Evolutionary conservation across 2,113 vertebrate genomes (phyloP), one percentile per base, ranked within the genome.

Genomic region (Archilochus colubris): DNA sequence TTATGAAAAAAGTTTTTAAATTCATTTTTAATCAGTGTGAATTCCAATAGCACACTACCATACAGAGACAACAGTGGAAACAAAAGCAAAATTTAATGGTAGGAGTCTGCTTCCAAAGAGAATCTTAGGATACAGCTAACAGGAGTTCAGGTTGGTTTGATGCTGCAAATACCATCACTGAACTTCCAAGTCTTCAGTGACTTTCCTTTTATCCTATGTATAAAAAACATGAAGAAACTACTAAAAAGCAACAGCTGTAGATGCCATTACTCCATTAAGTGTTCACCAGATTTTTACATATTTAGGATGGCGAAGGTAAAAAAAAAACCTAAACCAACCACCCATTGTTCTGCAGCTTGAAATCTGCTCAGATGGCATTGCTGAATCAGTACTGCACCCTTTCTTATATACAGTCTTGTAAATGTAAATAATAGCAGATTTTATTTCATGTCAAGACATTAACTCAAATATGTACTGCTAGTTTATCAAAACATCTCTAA

Each of bases 301-400:
- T 67, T 51, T 36, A 9, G 6, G 3, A 14, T 17, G 7, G 0
- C 44, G 25, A 5, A 10, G 12, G 2, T 14, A 24, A 13, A 13
- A 40, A 40, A 40, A 55, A 40, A n/a, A 25, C 12, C 44, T 9
- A 3, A 50, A 50, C 7, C 21, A 50, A 22, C 24, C 27, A 46
- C 6, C 27, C 11, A n/a, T 9, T 57, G 10, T 48, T 87, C 23
- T 72, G 15, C 21, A 63, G 10, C 48, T 70, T 55, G 20, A 68
- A 72, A 75, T 55, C 21, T 50, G 23, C 63, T 70, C 43, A 64
- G 33, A 64, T 19, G 36, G 31, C 10, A 46, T 28, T 48, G 46
- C 18, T 62, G 24, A 84, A 66, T 12, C 16, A 40, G 30, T 48
- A 74, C 3, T 36, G 36, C 2, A 3, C 4, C 48, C 7, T 7